These are phyloP conservation scores for Orientallactaga bullata DNA, from an alignment of 2,113 vertebrate genomes.

Conservation along the genomic window DNA sequence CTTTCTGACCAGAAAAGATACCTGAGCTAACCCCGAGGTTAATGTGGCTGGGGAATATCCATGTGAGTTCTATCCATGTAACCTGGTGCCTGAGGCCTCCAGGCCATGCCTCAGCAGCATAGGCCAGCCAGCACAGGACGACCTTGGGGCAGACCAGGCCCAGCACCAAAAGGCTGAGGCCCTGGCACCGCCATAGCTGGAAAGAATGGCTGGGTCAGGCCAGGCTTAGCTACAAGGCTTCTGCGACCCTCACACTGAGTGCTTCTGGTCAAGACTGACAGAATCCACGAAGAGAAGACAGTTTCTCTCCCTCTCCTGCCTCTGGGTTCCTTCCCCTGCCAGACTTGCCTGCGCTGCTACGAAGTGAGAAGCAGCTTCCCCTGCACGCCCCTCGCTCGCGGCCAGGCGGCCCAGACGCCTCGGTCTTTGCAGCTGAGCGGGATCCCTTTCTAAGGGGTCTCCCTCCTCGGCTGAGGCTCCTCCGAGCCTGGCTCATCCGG, in stretches of 20 bases:
- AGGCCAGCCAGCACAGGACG: not conserved
- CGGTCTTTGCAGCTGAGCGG: not conserved
- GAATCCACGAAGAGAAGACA: not conserved
- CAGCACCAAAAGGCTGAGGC: not conserved
- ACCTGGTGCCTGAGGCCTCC: not conserved
- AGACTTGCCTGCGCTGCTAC: constrained; percentile 29
- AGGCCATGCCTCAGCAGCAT: not conserved
- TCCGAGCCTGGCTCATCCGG: not conserved
- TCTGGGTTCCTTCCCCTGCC: not conserved
- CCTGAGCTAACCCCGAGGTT: constrained; percentile 15
- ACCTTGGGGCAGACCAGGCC: not conserved
- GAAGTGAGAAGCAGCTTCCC: constrained; percentile 33
- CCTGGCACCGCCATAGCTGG: not conserved
- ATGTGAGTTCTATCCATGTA: not conserved
- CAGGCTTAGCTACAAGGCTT: not conserved
- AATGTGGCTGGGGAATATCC: constrained; percentile 38
- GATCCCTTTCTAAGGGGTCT: not conserved
- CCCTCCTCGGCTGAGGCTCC: not conserved
- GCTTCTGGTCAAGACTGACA: not conserved
- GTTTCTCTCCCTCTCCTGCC: not conserved
- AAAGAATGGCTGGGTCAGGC: not conserved
- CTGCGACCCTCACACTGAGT: not conserved
- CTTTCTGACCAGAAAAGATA: constrained; percentile 39
- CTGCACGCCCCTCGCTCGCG: not conserved
- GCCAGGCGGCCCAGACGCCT: not conserved